A percentile compares a stretch with the other conserved stretches of the same genome.
These are phyloP conservation scores for Dromiciops gliroides DNA, from an alignment of 2,113 vertebrate genomes.

Conservation along the genomic window DNA sequence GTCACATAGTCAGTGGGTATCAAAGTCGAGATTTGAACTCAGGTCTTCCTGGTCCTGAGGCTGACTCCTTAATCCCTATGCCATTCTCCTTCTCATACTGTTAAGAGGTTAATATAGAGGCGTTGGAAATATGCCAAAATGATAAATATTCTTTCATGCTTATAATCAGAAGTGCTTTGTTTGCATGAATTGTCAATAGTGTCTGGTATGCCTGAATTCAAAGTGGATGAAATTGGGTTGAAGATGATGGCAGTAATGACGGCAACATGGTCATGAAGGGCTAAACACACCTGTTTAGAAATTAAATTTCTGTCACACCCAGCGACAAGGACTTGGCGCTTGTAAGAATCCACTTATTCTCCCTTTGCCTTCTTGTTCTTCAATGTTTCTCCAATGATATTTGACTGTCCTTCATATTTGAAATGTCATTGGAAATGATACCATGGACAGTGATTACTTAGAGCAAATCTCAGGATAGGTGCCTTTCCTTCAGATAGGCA, in stretches of 20 bases:
- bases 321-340: not conserved
- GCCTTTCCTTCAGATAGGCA: conserved; percentile 3
- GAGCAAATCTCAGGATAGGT: conserved; percentile 19
- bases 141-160: not conserved
- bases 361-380: conserved; percentile 1
- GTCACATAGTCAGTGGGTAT: not conserved
- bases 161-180: not conserved
- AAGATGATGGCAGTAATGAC: not conserved
- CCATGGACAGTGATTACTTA: conserved; percentile 27
- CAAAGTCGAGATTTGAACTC: not conserved
- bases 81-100: not conserved
- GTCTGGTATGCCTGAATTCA: not conserved
- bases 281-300: not conserved
- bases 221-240: not conserved
- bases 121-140: not conserved
- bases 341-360: conserved; percentile 28
- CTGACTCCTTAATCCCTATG: not conserved
- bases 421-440: conserved; percentile 1
- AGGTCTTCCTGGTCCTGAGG: not conserved
- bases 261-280: not conserved
- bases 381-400: not conserved
- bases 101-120: not conserved
- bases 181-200: not conserved
- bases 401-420: conserved; percentile 40
- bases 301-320: conserved; percentile 5